Evolutionary conservation across 2,797 vertebrate species (phyloP).

Genomic region (Girardinus metallicus): DNA sequence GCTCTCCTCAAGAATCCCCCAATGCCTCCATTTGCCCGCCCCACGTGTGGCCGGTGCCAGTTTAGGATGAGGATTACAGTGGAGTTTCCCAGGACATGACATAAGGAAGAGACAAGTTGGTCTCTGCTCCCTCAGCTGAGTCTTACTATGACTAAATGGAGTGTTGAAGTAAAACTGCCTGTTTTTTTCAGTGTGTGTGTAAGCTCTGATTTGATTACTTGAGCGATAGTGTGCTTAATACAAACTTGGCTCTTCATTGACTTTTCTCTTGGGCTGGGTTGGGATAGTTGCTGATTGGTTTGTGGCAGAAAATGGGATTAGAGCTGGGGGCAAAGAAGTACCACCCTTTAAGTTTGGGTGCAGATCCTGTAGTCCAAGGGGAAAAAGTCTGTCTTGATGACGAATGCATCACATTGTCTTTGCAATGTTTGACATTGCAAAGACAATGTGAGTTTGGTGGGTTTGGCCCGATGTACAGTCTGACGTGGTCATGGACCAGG

Average conservation of each 20-base stretch:
- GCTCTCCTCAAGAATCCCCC: conserved; percentile 45
- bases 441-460: neutral
- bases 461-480: conserved; percentile 44
- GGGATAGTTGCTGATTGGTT: conserved; percentile 45
- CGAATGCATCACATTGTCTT: conserved; percentile 59
- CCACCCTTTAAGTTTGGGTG: conserved; percentile 47
- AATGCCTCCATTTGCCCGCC: conserved; percentile 38
- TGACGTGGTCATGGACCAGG: conserved; percentile 42
- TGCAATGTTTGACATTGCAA: conserved; percentile 22
- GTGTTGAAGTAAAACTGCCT: conserved; percentile 38
- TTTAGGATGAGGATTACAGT: conserved; percentile 26
- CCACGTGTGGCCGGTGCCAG: conserved; percentile 44
- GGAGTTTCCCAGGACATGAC: conserved; percentile 54
- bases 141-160: conserved; percentile 16
- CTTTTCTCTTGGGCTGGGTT: conserved; percentile 41
- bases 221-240: conserved; percentile 60
- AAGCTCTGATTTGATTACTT: conserved; percentile 53
- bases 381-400: conserved; percentile 41
- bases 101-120: conserved; percentile 35
- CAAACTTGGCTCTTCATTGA: conserved; percentile 48
- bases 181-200: conserved; percentile 29
- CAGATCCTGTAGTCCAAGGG: conserved; percentile 36
- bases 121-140: conserved; percentile 20
- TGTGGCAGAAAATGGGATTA: conserved; percentile 61
- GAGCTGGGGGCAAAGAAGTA: conserved; percentile 47